Percentiles rank a stretch among this genome's conserved stretches.
phyloP scores from a whole-genome alignment of 2,888 invertebrate genomes.

The Tenthredo distinguenda region DNA sequence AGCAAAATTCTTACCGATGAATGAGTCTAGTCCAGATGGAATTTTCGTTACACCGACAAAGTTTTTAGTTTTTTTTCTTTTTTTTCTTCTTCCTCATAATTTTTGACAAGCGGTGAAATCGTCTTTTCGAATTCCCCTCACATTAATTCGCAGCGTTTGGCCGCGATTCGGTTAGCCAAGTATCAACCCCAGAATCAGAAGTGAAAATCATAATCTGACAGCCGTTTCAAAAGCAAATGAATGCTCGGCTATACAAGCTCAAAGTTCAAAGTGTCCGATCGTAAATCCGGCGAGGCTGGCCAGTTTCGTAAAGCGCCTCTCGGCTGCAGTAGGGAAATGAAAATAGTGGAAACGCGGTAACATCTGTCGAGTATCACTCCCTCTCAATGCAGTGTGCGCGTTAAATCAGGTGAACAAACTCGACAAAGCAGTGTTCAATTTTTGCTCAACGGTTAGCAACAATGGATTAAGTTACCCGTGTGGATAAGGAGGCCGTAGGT shows the following conservation, averaged over 20 bases:
- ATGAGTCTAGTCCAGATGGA: neutral
- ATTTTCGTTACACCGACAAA: neutral
- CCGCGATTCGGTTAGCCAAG: constrained; percentile 45
- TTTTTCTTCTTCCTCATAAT: too few species aligned
- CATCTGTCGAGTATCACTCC: constrained; percentile 77
- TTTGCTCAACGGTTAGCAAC: constrained; percentile 50
- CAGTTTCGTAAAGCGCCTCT: constrained; percentile 30
- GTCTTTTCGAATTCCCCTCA: constrained; percentile 13
- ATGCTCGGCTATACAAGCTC: constrained; percentile 3
- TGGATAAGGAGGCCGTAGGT: constrained; percentile 44
- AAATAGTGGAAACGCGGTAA: constrained; percentile 64
- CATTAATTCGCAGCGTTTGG: constrained; percentile 40
- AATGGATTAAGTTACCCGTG: constrained; percentile 51
- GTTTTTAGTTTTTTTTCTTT: neutral
- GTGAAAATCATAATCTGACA: constrained; percentile 60
- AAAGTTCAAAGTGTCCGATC: constrained; percentile 51
- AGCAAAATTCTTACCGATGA: neutral
- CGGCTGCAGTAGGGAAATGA: constrained; percentile 46
- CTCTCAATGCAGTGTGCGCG: constrained; percentile 69
- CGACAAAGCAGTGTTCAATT: constrained; percentile 52
- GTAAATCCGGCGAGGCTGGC: constrained; percentile 39
- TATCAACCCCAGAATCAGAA: constrained; percentile 34
- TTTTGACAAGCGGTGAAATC: neutral
- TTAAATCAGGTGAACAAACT: constrained; percentile 74
- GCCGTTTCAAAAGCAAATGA: constrained; percentile 58